Evolutionary conservation across 92 coral and sea anemone species (phyloP), one percentile per base, ranked within the genome.

Genomic region (Diadumene lineata): DNA sequence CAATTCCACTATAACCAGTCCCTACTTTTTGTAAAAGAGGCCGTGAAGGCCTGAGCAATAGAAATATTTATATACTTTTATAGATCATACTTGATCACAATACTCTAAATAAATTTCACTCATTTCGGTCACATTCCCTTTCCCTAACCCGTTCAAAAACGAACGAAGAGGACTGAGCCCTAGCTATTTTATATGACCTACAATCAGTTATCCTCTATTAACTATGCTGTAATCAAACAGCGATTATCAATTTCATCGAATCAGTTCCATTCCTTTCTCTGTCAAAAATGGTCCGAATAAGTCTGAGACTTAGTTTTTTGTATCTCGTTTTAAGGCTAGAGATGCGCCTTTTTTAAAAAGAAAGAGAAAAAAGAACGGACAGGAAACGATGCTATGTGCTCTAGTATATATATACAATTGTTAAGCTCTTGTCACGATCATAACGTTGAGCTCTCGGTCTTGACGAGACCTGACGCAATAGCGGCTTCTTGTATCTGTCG

Each of bases 401-500:
- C 50, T 27, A 63, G 68, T 10, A 38, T 31, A 38, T 43, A 43
- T 69, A 11, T 48, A 48, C 24, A 48, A 55, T 46, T 69, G 43
- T 31, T 50, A 32, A 44, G 64, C 26, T 31, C 27, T 19, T 32
- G 56, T 51, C n/a, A 70, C 31, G 68, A 77, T 87, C 87, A 87
- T 72, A 87, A 81, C 55, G 78, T 78, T 16, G 87, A 82, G 22
- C 87, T 87, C 28, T 82, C 77, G 43, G 90, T 80, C 56, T 78
- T 87, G 46, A 94, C 98, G 7, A 94, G 92, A 31, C 98, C 94
- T 24, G 97, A 79, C 4, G 98, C 93, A 27, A 94, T 34, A 11
- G 97, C 86, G n/a, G 92, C 97, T 65, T 91, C 97, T 61, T 92
- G 97, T 26, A 94, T 91, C 97, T 94, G 53, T 15, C n/a, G n/a